Evolutionary conservation across 2,888 invertebrate species (phyloP).

Genomic region (Metacarcinus magister): DNA sequence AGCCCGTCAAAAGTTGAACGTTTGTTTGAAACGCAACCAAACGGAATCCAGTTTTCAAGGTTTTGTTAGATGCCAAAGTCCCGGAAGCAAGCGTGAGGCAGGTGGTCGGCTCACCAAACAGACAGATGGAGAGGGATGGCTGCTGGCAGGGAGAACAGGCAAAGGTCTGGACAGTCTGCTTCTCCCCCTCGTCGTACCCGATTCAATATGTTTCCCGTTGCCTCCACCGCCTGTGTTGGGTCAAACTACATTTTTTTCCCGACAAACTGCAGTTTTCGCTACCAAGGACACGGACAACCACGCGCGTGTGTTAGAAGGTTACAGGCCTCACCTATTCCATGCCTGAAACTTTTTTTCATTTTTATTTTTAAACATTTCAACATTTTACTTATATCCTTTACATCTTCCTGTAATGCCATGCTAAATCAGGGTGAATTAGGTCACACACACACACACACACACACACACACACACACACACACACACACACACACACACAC

Average conservation of each 20-base stretch:
- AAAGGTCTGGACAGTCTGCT: background rate
- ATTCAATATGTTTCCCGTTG: background rate
- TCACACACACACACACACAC: background rate
- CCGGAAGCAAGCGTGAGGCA: background rate
- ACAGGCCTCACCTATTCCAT: background rate
- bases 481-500: constrained; percentile 45
- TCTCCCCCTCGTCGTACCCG: background rate
- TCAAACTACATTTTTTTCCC: constrained; percentile 8
- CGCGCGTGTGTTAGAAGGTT: background rate
- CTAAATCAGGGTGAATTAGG: background rate
- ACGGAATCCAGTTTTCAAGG: background rate
- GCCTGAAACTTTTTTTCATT: background rate
- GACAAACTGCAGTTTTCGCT: background rate
- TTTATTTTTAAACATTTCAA: background rate
- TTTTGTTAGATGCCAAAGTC: background rate
- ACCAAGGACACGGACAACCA: background rate
- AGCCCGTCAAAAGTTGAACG: background rate
- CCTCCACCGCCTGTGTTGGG: background rate
- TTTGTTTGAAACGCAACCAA: background rate
- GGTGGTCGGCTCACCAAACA: constrained; percentile 5
- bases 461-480: constrained; percentile 34
- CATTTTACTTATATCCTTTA: background rate
- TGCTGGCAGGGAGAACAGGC: background rate
- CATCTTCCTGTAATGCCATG: background rate
- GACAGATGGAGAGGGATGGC: background rate